Evolutionary conservation across 2,113 vertebrate species (phyloP).

Genomic region (Illadopsis cleaveri): DNA sequence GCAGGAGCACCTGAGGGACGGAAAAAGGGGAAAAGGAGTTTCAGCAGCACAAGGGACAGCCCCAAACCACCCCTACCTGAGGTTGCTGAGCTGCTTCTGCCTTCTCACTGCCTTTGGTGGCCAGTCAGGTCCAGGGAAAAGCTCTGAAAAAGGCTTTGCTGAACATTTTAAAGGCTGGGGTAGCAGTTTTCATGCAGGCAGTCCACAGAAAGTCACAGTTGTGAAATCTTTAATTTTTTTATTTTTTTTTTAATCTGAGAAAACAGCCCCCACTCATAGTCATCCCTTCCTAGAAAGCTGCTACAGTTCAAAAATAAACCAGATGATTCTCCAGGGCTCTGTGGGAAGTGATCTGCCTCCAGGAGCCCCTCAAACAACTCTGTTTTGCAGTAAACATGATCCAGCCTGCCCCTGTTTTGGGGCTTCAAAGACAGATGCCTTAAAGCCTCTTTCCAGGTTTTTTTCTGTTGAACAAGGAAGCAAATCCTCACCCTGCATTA

Average conservation of each 20-base stretch:
- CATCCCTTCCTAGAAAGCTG: background rate
- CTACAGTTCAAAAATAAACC: background rate
- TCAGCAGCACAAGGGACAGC: background rate
- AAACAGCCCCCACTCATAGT: background rate
- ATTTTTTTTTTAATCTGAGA: background rate
- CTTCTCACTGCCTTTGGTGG: no score
- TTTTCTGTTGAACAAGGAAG: background rate
- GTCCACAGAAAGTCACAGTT: background rate
- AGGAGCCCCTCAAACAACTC: background rate
- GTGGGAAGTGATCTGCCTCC: background rate
- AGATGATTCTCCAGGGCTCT: background rate
- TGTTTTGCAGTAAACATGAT: background rate
- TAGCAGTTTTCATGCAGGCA: background rate
- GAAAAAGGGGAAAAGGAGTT: background rate
- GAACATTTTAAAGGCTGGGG: background rate
- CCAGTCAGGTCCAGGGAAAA: background rate
- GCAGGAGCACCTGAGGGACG: fast-evolving
- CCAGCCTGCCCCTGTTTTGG: background rate
- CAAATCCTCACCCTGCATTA: background rate
- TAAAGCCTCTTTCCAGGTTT: background rate
- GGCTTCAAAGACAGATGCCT: background rate
- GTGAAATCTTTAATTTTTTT: background rate
- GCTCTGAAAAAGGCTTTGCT: background rate
- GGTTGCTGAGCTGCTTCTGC: background rate
- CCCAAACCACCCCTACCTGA: background rate